A percentile compares a stretch with the other conserved stretches of the same genome.
Conservation (phyloP, 2,113 vertebrate species). For the Sapayoa aenigma region DNA sequence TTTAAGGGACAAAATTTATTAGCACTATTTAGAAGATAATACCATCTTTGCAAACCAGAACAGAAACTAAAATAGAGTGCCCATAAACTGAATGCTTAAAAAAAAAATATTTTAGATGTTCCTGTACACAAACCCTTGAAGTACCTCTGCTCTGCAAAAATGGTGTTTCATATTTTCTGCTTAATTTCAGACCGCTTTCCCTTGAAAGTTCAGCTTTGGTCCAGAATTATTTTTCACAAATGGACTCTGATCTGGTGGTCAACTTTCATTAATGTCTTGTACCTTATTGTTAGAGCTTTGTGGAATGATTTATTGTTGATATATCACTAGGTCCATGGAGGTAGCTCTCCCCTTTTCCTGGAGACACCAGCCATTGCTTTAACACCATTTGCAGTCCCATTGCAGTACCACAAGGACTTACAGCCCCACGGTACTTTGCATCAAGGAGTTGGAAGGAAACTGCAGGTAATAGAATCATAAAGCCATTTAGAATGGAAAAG, state of each 20-base stretch:
- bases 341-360: neutral
- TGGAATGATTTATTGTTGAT: neutral
- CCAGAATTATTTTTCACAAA: neutral
- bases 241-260: neutral
- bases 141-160: neutral
- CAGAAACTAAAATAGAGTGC: neutral
- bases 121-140: neutral
- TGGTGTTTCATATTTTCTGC: neutral
- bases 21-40: neutral
- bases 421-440: neutral
- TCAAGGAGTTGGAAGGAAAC: neutral
- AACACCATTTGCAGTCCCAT: neutral
- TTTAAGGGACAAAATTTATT: neutral
- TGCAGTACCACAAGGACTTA: neutral
- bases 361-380: neutral
- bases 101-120: neutral
- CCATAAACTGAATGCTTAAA: accelerated
- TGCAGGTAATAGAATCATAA: neutral
- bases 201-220: neutral
- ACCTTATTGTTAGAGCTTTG: neutral
- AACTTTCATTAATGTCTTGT: neutral
- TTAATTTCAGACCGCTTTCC: neutral
- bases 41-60: neutral
- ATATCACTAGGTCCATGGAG: neutral
- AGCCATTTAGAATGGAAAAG: neutral